phyloP scores from a whole-genome alignment of 2,888 invertebrate species.

The Margaritifera margaritifera region DNA sequence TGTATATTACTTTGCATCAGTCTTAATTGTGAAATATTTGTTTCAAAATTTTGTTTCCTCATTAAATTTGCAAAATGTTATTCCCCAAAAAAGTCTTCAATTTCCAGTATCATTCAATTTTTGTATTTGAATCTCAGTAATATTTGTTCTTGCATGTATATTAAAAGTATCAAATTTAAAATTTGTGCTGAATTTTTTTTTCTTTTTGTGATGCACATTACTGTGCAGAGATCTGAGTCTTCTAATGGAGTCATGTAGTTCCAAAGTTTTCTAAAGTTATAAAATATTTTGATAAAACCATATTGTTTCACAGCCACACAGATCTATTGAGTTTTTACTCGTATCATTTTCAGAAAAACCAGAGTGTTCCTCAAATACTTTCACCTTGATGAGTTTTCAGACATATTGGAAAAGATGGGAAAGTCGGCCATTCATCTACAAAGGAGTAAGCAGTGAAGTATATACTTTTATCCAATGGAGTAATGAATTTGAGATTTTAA shows the following conservation, averaged over 20 bases:
- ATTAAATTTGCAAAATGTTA: too few species aligned
- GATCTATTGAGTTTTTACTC: neutral
- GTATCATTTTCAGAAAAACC: slow-evolving; percentile 55
- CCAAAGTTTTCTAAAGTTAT: neutral
- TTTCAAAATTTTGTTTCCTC: too few species aligned
- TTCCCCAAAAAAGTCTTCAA: too few species aligned
- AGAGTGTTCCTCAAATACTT: slow-evolving; percentile 69
- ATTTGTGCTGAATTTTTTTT: too few species aligned
- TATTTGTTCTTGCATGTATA: too few species aligned
- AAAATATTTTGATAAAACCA: neutral
- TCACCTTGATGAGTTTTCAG: slow-evolving; percentile 66
- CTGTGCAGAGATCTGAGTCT: too few species aligned
- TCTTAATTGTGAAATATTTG: too few species aligned
- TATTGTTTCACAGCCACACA: neutral
- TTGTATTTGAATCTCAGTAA: too few species aligned
- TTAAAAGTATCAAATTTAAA: too few species aligned
- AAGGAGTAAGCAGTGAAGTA: slow-evolving; percentile 41
- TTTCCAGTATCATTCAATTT: neutral
- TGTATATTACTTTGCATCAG: too few species aligned
- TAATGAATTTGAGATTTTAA: too few species aligned
- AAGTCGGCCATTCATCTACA: slow-evolving; percentile 63
- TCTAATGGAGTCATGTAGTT: neutral
- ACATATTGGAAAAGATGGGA: slow-evolving; percentile 57
- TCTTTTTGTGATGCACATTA: too few species aligned
- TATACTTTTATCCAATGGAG: neutral